Percentiles rank a stretch among this genome's conserved stretches.
Conservation (phyloP, 2,797 vertebrate species). For the Ibycter americanus region DNA sequence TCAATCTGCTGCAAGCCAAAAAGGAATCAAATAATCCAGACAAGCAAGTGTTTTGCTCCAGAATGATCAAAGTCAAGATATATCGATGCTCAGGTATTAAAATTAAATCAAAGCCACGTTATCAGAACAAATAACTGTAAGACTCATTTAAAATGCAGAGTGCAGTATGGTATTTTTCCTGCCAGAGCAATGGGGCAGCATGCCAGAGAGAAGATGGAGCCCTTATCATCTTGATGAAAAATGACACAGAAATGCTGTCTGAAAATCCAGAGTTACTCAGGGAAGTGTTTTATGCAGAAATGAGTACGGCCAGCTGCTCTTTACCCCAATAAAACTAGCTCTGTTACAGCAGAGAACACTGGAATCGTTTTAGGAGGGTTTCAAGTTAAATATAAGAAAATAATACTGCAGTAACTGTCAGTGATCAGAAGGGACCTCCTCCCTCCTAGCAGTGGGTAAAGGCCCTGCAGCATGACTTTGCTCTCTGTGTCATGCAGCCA, state of each 20-base stretch:
- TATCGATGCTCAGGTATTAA: constrained; percentile 23
- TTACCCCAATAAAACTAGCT: not conserved
- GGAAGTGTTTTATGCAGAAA: not conserved
- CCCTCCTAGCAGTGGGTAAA: not conserved
- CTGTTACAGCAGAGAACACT: not conserved
- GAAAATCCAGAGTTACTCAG: constrained; percentile 8
- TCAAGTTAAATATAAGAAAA: not conserved
- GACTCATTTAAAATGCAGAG: constrained; percentile 31
- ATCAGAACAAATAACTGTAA: constrained; percentile 17
- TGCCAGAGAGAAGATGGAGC: constrained; percentile 43
- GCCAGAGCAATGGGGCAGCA: not conserved
- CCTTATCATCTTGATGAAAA: not conserved
- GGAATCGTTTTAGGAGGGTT: not conserved
- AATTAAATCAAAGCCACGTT: constrained; percentile 47
- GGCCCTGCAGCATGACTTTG: not conserved
- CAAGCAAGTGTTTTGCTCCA: constrained; percentile 13
- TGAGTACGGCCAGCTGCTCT: not conserved
- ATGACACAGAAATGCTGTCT: not conserved
- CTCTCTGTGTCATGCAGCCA: not conserved
- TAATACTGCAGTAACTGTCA: not conserved
- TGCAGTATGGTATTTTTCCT: not conserved
- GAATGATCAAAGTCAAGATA: constrained; percentile 18
- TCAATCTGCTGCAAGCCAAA: not conserved
- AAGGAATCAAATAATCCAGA: constrained; percentile 1
- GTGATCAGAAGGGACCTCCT: not conserved